These are phyloP conservation scores for Sebastes iracundus DNA, from an alignment of 2,797 vertebrate species.

Conservation along the genomic window DNA sequence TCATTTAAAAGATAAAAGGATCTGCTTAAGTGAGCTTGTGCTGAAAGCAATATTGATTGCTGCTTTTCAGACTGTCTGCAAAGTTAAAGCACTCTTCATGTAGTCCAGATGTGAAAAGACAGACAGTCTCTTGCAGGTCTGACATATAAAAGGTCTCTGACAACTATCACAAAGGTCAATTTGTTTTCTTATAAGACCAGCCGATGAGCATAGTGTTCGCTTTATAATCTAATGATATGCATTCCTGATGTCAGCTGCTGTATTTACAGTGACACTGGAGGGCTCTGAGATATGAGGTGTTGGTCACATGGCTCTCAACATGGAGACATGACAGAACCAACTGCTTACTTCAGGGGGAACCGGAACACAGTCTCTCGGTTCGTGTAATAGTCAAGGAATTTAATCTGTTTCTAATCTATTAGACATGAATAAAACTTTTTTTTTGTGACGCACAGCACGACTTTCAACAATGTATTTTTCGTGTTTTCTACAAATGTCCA, in stretches of 20 bases:
- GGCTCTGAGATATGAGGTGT: not conserved
- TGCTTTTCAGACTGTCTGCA: conserved; percentile 12
- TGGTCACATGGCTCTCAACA: not conserved
- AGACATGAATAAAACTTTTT: too few species aligned
- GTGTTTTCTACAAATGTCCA: too few species aligned
- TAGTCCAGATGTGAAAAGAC: not conserved
- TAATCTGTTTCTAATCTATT: too few species aligned
- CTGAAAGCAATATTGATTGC: conserved; percentile 13
- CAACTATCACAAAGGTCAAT: not conserved
- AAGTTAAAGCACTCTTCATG: not conserved
- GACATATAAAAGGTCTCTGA: not conserved
- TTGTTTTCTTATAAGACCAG: not conserved
- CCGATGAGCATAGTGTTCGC: not conserved
- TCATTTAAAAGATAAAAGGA: conserved; percentile 35
- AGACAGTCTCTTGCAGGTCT: not conserved
- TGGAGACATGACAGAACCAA: not conserved
- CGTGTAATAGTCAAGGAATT: too few species aligned
- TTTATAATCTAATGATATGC: not conserved
- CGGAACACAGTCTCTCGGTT: too few species aligned
- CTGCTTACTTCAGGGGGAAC: not conserved
- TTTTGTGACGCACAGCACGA: too few species aligned
- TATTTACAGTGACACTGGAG: not conserved
- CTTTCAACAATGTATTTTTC: too few species aligned
- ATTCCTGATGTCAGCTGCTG: not conserved
- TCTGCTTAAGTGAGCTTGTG: conserved; percentile 16